Percentiles rank a stretch among this genome's conserved stretches.
Evolutionary conservation across 2,797 vertebrate genomes (phyloP).

Genomic region (Thripadectes ignobilis): DNA sequence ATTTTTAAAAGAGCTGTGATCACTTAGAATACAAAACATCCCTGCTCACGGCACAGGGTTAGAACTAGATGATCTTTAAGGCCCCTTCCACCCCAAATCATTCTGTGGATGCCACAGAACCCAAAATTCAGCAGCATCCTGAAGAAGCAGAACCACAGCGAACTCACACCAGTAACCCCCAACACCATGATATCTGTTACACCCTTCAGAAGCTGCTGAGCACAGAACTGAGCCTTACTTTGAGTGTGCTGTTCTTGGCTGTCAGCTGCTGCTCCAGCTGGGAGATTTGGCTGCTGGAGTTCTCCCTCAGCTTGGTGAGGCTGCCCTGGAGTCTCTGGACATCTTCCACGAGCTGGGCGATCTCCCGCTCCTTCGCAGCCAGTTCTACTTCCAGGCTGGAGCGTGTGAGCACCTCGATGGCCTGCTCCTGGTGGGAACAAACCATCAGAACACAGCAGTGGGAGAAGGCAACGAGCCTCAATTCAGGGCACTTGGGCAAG

Average conservation of each 20-base stretch:
- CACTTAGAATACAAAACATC: background rate
- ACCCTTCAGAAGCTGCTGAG: accelerated
- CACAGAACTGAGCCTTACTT: slow-evolving; percentile 75
- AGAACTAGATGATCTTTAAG: background rate
- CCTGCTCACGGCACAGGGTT: background rate
- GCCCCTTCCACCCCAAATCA: background rate
- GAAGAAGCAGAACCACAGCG: background rate
- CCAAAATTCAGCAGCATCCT: background rate
- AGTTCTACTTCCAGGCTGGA: slow-evolving; percentile 94
- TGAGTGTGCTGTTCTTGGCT: slow-evolving; percentile 89
- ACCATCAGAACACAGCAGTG: accelerated
- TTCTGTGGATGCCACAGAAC: background rate
- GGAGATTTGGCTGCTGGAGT: slow-evolving; percentile 91
- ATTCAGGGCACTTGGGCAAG: background rate
- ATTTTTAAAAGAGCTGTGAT: background rate
- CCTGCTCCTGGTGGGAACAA: slow-evolving; percentile 80
- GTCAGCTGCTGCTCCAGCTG: slow-evolving; percentile 96
- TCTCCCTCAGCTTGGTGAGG: slow-evolving; percentile 94
- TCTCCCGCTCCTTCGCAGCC: slow-evolving; percentile 94
- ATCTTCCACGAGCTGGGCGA: slow-evolving; percentile 94
- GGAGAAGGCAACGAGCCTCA: background rate
- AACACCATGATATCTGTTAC: accelerated
- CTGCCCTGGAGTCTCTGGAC: slow-evolving; percentile 97
- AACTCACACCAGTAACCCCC: background rate
- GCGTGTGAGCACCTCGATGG: slow-evolving; percentile 84